Evolutionary conservation across 2,888 invertebrate genomes (phyloP).

Genomic region (Eupeodes latifasciatus): DNA sequence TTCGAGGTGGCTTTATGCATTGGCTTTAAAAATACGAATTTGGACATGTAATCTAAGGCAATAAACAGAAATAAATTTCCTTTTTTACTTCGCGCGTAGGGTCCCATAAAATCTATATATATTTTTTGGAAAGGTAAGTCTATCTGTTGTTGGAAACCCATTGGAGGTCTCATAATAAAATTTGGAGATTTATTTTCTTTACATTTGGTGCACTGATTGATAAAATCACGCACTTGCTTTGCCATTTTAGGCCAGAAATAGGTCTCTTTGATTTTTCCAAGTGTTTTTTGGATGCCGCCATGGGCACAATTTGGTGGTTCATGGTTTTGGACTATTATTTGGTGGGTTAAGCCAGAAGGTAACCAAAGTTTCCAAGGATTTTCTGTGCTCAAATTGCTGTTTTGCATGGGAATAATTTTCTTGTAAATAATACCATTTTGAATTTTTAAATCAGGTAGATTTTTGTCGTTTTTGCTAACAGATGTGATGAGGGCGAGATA

Average conservation of each 20-base stretch:
- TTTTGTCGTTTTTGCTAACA: neutral
- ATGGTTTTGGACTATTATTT: neutral
- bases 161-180: conserved; percentile 37
- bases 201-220: neutral
- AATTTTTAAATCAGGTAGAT: neutral
- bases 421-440: conserved; percentile 5
- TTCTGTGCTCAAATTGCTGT: neutral
- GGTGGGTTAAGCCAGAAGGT: neutral
- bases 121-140: conserved; percentile 51
- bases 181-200: conserved; percentile 46
- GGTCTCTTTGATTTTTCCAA: neutral
- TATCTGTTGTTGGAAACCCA: conserved; percentile 23
- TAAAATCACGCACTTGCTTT: neutral
- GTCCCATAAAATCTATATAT: conserved; percentile 58
- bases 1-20: too few relatives aligned
- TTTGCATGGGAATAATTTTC: neutral
- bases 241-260: neutral
- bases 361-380: neutral
- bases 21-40: too few relatives aligned
- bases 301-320: neutral
- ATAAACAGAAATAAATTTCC: conserved; percentile 30
- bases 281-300: neutral
- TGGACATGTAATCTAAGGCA: too few relatives aligned
- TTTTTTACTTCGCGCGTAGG: conserved; percentile 37
- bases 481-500: neutral